phyloP scores from a whole-genome alignment of 1,140 invertebrate species.

The Musca vetustissima region DNA sequence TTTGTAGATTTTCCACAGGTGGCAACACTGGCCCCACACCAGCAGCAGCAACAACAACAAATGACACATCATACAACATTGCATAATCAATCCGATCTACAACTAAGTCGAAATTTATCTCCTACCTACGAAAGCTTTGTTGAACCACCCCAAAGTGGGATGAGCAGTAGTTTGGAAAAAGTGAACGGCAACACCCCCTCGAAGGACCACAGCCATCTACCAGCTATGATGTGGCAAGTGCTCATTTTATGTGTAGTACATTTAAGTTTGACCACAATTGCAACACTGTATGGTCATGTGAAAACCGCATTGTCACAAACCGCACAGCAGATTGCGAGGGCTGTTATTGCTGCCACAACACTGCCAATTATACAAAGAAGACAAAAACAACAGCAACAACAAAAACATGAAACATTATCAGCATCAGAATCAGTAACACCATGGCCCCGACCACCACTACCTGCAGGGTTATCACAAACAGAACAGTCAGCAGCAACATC shows the following conservation, averaged over 20 bases:
- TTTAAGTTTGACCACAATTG: slow-evolving; percentile 8
- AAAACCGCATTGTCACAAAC: slow-evolving; percentile 4
- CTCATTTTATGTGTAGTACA: not conserved
- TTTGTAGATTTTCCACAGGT: not conserved
- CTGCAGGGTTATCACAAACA: slow-evolving; percentile 11
- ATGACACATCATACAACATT: not conserved
- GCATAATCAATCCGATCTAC: too few species aligned
- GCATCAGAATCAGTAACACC: slow-evolving; percentile 9
- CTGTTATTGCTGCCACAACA: slow-evolving; percentile 34
- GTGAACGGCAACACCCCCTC: not conserved
- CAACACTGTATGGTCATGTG: not conserved
- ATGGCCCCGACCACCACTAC: slow-evolving; percentile 7
- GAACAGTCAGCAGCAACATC: not conserved
- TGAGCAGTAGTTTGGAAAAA: too few species aligned
- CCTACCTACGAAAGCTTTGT: too few species aligned
- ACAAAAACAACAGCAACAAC: not conserved
- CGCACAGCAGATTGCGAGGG: slow-evolving; percentile 3
- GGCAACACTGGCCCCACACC: not conserved
- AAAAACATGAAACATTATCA: not conserved
- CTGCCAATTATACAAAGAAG: slow-evolving; percentile 27
- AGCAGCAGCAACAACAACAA: not conserved
- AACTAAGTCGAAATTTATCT: too few species aligned
- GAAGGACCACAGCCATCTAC: not conserved
- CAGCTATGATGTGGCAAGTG: not conserved
- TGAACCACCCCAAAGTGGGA: too few species aligned